A percentile compares a stretch with the other conserved stretches of the same genome.
Evolutionary conservation across 2,888 invertebrate species (phyloP).

Genomic region (Aricia artaxerxes): DNA sequence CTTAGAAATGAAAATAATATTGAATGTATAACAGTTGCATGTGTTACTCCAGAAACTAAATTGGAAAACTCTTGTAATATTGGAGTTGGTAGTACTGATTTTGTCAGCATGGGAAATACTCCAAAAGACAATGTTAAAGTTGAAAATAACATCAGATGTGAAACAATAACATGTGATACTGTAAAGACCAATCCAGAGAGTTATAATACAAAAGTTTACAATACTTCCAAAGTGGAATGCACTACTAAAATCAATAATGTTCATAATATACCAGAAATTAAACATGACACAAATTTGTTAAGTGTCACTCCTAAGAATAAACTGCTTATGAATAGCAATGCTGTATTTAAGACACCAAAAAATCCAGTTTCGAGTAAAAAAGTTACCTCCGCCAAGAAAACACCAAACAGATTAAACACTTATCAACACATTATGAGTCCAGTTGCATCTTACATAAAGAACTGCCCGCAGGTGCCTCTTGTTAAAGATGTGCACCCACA

Average conservation of each 20-base stretch:
- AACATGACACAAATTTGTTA: neutral
- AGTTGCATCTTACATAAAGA: constrained; percentile 65
- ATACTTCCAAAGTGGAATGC: neutral
- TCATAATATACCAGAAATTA: neutral
- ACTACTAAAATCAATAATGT: neutral
- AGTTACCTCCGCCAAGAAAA: constrained; percentile 49
- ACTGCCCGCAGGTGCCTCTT: constrained; percentile 57
- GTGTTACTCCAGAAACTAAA: neutral
- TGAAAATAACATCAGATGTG: neutral
- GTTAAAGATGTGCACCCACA: constrained; percentile 60
- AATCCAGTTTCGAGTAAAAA: constrained; percentile 49
- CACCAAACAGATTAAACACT: constrained; percentile 49
- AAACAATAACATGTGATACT: neutral
- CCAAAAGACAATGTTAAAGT: neutral
- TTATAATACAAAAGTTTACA: neutral
- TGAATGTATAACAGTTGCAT: neutral
- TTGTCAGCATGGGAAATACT: neutral
- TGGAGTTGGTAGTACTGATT: neutral
- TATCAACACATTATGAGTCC: constrained; percentile 66
- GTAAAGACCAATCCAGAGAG: neutral
- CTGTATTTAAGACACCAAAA: constrained; percentile 55
- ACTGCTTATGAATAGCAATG: constrained; percentile 14
- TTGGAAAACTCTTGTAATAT: neutral
- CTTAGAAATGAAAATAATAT: neutral
- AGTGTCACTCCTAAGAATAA: constrained; percentile 12